Evolutionary conservation across 2,113 vertebrate genomes (phyloP).

Genomic region (Gnathonemus longibarbis): DNA sequence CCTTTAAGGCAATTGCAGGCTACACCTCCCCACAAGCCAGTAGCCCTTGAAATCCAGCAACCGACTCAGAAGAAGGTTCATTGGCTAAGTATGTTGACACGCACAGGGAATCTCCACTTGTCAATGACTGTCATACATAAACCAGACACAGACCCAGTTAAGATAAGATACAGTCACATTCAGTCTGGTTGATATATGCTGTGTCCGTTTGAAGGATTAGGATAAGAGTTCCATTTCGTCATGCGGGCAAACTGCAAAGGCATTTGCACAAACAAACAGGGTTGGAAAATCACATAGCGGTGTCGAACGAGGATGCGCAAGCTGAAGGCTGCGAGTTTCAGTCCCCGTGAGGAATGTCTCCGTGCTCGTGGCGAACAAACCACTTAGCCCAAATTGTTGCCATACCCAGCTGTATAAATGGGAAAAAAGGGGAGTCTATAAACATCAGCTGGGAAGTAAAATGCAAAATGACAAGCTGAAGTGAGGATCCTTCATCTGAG

Average conservation of each 20-base stretch:
- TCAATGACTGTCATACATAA: background rate
- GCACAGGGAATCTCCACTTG: background rate
- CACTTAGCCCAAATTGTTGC: background rate
- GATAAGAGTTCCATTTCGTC: background rate
- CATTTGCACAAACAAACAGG: background rate
- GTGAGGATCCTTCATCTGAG: background rate
- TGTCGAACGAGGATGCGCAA: background rate
- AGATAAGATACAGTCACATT: background rate
- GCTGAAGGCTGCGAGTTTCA: background rate
- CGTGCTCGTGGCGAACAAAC: background rate
- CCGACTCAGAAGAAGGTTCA: background rate
- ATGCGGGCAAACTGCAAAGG: background rate
- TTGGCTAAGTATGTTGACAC: background rate
- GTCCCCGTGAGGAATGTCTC: background rate
- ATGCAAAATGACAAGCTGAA: constrained; percentile 2
- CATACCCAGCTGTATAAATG: background rate
- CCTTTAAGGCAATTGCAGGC: background rate
- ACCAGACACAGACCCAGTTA: background rate
- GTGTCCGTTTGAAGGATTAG: background rate
- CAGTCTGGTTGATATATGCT: background rate
- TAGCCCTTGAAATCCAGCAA: background rate
- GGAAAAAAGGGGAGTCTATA: background rate
- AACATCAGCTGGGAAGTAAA: background rate
- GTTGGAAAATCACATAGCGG: background rate
- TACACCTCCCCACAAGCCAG: background rate